phyloP scores from a whole-genome alignment of 2,113 vertebrate species.

The Sphyrna mokarran region DNA sequence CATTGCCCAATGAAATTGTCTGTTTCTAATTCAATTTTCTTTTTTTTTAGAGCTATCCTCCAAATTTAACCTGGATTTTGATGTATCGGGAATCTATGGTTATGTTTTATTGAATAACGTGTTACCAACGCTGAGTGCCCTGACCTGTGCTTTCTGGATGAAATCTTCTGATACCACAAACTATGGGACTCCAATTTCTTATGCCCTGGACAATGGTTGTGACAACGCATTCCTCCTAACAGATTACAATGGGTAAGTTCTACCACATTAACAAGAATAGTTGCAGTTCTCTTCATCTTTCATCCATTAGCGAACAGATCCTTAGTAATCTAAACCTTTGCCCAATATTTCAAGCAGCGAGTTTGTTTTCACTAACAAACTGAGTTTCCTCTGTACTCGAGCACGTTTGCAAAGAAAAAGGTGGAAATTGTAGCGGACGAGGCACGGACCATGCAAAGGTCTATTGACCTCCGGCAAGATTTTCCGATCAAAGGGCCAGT shows the following conservation, averaged over 20 bases:
- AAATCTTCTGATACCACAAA: slow-evolving; percentile 79
- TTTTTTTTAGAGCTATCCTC: slow-evolving; percentile 76
- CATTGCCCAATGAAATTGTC: slow-evolving; percentile 43
- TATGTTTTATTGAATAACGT: slow-evolving; percentile 84
- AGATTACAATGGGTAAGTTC: slow-evolving; percentile 88
- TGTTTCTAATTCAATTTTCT: slow-evolving; percentile 2
- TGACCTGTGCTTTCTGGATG: slow-evolving; percentile 96
- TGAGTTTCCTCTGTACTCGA: not conserved
- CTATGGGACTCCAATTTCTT: slow-evolving; percentile 91
- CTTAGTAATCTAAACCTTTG: not conserved
- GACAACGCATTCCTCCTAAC: slow-evolving; percentile 94
- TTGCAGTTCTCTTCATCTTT: not conserved
- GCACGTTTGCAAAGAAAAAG: not conserved
- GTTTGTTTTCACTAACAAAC: not conserved
- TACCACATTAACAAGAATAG: not conserved
- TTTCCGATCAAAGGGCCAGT: no score
- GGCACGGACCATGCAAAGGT: no score
- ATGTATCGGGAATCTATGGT: slow-evolving; percentile 88
- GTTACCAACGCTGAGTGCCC: slow-evolving; percentile 74
- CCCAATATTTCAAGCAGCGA: not conserved
- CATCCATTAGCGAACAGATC: not conserved
- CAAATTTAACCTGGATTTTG: slow-evolving; percentile 92
- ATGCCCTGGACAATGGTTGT: slow-evolving; percentile 79
- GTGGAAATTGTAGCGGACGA: no score
- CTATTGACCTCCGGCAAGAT: no score